Base-by-base conservation (phyloP, 2,888 invertebrate genomes). In the Hypena proboscidalis region DNA sequence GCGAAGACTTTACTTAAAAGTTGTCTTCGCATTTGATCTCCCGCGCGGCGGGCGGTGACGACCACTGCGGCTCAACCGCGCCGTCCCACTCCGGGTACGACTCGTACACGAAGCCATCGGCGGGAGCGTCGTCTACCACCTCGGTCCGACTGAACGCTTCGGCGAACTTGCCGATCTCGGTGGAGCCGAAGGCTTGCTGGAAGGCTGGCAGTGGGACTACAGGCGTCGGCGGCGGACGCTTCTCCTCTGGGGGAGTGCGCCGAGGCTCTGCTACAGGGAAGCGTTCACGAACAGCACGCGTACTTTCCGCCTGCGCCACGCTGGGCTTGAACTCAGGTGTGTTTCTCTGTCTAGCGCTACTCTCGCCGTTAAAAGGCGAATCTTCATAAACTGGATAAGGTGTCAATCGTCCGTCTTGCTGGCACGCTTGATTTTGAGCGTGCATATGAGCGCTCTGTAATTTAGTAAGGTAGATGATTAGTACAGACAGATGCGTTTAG, bases 171-270 rank as follows among this genome's bases (percentile, higher is more conserved):
- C 96, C 96, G 56, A 96, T 95, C 83, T 96, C 96, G 13, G 96
- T 96, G 15, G 96, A 95, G 14, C 96, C 96, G 76, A 96, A 96
- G 0, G 96, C 96, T 84, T 96, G 96, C 75, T 96, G 95, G 74
- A 96, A 96, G 29, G 95, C 96, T 3, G 96, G 96, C 45, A 96
- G 79, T 3, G 95, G 95, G 39, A 93, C 90, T n/a, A 89, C 74
- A 1, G 88, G 87, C 13, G 86, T 85, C 10, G 50, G 40, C 13
- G 86, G 86, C 10, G 50, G 40, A n/a, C 82, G 79, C 49, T 84
- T 84, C 48, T 85, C 85, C 48, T 79, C 77, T 0, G 82, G 81
- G 8, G 87, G 85, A 1, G 79, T 67, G 8, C 71, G 75, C 17
- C 71, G 74, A 11, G 76, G 74, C 49, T 83, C 80, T 2, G 66